phyloP scores from a whole-genome alignment of 2,113 vertebrate species.

The Apus apus region DNA sequence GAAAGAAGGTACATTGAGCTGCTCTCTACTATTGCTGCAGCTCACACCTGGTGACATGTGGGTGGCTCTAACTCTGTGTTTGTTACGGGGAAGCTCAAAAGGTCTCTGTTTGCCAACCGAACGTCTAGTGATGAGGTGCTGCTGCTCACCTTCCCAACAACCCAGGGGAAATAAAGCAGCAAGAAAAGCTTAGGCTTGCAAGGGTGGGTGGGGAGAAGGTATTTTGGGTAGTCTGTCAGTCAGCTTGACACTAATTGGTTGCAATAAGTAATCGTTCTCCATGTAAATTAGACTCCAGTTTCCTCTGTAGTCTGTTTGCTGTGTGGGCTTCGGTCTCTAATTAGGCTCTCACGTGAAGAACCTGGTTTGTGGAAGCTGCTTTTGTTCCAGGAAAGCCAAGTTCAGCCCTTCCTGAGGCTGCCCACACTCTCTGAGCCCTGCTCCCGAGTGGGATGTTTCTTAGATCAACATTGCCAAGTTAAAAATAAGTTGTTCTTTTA shows the following conservation, averaged over 20 bases:
- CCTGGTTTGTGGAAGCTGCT: conserved; percentile 54
- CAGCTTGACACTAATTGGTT: conserved; percentile 72
- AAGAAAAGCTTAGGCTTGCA: conserved; percentile 10
- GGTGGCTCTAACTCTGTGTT: not conserved
- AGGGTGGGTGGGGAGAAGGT: not conserved
- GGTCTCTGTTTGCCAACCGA: not conserved
- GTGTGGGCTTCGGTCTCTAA: conserved; percentile 59
- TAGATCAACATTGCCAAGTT: not conserved
- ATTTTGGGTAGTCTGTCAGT: conserved; percentile 66
- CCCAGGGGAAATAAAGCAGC: not conserved
- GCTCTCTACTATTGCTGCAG: not conserved
- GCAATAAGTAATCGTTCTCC: conserved; percentile 67
- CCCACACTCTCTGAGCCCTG: accelerated
- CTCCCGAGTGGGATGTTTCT: not conserved
- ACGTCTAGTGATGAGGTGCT: not conserved
- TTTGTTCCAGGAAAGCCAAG: conserved; percentile 27
- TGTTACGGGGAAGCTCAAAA: not conserved
- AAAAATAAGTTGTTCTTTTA: conserved; percentile 16
- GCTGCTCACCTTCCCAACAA: not conserved
- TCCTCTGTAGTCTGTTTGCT: conserved; percentile 66
- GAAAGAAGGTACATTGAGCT: not conserved
- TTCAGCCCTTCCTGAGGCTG: not conserved
- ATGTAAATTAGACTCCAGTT: conserved; percentile 69
- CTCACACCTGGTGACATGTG: accelerated
- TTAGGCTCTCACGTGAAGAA: conserved; percentile 54